A percentile compares a stretch with the other conserved stretches of the same genome.
These are phyloP conservation scores for Axea sp. DNA, from an alignment of 2,888 invertebrate genomes.

Conservation along the genomic window DNA sequence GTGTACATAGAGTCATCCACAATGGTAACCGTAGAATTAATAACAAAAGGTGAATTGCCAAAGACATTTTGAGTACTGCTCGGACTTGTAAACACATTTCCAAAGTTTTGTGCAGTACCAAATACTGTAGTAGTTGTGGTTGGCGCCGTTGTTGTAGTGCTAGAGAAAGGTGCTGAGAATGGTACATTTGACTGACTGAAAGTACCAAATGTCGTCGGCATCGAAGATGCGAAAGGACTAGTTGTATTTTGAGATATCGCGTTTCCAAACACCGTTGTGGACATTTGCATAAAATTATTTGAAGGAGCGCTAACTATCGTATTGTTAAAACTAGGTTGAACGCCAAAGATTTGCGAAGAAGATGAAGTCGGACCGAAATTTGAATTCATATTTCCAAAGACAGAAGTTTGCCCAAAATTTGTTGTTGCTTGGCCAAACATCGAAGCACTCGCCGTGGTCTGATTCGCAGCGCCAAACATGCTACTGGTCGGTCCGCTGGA, in stretches of 20 bases:
- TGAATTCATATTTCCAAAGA: constrained; percentile 68
- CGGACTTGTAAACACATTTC: constrained; percentile 25
- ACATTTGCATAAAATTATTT: constrained; percentile 28
- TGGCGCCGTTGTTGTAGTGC: constrained; percentile 8
- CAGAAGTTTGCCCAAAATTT: constrained; percentile 71
- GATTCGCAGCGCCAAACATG: constrained; percentile 30
- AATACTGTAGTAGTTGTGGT: constrained; percentile 39
- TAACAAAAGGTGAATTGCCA: constrained; percentile 59
- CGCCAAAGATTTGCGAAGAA: constrained; percentile 23
- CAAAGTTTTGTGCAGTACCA: constrained; percentile 12
- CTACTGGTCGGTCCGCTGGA: neutral
- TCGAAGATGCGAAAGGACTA: constrained; percentile 41
- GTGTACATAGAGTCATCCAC: constrained; percentile 72
- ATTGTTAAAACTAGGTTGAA: constrained; percentile 65
- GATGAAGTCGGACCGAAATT: constrained; percentile 63
- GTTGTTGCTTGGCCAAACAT: constrained; percentile 69
- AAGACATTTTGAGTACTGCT: constrained; percentile 24
- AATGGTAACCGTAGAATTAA: constrained; percentile 55
- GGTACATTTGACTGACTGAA: constrained; percentile 34
- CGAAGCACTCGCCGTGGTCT: constrained; percentile 22
- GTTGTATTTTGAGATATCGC: constrained; percentile 43
- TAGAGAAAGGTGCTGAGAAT: constrained; percentile 30
- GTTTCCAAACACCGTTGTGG: constrained; percentile 31
- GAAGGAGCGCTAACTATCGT: constrained; percentile 37
- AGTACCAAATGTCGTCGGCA: constrained; percentile 60